These are phyloP conservation scores for Calameuta filiformis DNA, from an alignment of 2,888 invertebrate genomes.

Conservation along the genomic window DNA sequence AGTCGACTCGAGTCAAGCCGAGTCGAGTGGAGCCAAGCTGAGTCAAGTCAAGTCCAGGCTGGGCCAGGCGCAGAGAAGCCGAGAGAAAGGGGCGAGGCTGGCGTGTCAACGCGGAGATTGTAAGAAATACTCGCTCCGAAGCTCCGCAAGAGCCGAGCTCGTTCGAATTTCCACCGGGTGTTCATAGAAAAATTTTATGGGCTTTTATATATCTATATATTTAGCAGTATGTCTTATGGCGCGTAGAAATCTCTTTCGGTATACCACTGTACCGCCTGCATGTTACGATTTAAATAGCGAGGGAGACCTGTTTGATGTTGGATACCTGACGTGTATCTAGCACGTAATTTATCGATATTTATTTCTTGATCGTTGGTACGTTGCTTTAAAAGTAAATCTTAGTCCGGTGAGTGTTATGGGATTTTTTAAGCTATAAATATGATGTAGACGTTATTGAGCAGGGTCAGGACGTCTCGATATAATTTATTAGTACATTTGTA, in stretches of 20 bases:
- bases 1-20: background rate
- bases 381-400: background rate
- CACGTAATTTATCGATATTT: background rate
- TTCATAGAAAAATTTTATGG: background rate
- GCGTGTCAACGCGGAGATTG: constrained; percentile 5
- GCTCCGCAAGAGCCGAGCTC: background rate
- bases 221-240: background rate
- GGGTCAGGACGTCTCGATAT: background rate
- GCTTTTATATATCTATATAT: background rate
- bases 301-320: background rate
- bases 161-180: background rate
- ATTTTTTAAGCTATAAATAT: background rate
- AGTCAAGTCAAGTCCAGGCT: background rate
- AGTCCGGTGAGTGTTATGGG: background rate
- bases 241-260: background rate
- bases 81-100: background rate
- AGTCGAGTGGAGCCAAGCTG: background rate
- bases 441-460: background rate
- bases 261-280: background rate
- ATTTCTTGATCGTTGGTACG: background rate
- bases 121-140: background rate
- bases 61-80: background rate
- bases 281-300: background rate
- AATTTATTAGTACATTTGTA: background rate
- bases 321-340: background rate